These are phyloP conservation scores for Petrosia ficiformis DNA, from an alignment of 37 sponge, comb jelly and placozoan species.

Conservation along the genomic window DNA sequence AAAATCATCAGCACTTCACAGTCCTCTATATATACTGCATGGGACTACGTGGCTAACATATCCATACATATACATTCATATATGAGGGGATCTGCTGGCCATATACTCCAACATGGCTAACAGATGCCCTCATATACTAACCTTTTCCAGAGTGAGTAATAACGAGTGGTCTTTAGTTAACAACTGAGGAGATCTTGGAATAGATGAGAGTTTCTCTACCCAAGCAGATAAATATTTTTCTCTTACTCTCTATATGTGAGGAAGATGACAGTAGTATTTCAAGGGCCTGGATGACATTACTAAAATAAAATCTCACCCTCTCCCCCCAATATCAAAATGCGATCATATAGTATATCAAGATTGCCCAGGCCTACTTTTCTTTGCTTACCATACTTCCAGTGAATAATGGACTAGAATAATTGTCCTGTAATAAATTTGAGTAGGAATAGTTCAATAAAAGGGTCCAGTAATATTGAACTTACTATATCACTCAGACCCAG, in stretches of 20 bases:
- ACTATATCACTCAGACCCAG: neutral
- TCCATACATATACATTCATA: neutral
- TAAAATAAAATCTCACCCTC: no score
- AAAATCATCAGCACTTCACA: no score
- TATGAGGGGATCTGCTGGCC: neutral
- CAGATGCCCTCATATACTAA: neutral
- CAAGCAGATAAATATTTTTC: constrained; percentile 19
- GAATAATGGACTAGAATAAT: neutral
- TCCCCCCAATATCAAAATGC: no score
- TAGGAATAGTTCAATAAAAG: no score
- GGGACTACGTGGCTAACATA: no score
- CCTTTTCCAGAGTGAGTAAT: constrained; percentile 62
- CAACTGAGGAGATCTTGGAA: constrained; percentile 77
- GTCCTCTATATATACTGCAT: no score
- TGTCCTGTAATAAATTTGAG: neutral
- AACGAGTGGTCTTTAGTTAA: constrained; percentile 67
- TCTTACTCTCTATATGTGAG: constrained; percentile 28
- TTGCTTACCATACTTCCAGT: neutral
- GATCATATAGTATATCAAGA: no score
- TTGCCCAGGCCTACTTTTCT: no score
- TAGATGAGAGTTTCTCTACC: constrained; percentile 48
- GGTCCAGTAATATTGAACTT: no score
- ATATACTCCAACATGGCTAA: neutral
- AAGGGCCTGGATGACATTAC: no score
- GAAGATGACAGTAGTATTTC: no score